These are phyloP conservation scores for Peromyscus leucopus DNA, from an alignment of 2,113 vertebrate genomes.

Conservation along the genomic window DNA sequence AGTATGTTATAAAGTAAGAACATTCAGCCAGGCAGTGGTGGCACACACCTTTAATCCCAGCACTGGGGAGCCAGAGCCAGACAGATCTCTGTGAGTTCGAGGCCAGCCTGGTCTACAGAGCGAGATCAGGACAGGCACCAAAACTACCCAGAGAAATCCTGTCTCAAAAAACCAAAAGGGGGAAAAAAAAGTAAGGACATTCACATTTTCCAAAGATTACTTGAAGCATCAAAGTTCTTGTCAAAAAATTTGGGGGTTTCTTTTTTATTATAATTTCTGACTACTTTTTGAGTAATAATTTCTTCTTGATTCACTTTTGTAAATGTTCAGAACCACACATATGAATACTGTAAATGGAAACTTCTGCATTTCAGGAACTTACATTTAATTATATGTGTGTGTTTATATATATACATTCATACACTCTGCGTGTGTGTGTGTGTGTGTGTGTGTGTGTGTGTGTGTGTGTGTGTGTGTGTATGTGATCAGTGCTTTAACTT, in stretches of 20 bases:
- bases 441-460: neutral
- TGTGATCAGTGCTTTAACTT: neutral
- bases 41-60: too few relatives aligned
- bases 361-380: neutral
- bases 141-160: too few relatives aligned
- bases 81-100: too few relatives aligned
- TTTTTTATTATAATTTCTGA: constrained; percentile 19
- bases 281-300: constrained; percentile 20
- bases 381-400: neutral
- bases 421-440: neutral
- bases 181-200: neutral
- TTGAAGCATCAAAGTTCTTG: neutral
- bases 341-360: neutral
- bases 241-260: neutral
- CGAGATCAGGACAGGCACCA: too few relatives aligned
- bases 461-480: neutral
- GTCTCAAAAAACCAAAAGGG: too few relatives aligned
- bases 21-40: neutral
- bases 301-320: constrained; percentile 44
- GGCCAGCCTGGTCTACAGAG: too few relatives aligned
- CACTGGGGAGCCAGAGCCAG: too few relatives aligned
- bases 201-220: neutral
- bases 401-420: neutral
- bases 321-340: constrained; percentile 28
- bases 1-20: neutral